Conservation (phyloP, 1,140 invertebrate genomes). For the Chironomus tepperi region DNA sequence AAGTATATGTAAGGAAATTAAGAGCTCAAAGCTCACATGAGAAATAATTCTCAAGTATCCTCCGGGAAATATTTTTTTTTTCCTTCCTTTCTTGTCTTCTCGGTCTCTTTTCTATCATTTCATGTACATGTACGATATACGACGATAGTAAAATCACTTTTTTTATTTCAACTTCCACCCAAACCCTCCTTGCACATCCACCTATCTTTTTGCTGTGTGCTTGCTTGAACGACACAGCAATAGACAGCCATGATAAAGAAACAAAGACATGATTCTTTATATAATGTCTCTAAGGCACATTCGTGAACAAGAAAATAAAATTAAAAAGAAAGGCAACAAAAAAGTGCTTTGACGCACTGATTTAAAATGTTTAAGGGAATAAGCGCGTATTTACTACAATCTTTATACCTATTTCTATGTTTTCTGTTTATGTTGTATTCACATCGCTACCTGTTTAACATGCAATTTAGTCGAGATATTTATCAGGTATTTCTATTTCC, state of each 20-base stretch:
- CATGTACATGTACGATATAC: too few relatives aligned
- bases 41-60: background rate
- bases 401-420: too few relatives aligned
- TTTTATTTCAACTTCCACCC: background rate
- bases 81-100: background rate
- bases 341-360: background rate
- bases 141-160: conserved; percentile 19
- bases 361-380: background rate
- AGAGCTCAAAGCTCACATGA: conserved; percentile 23
- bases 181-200: too few relatives aligned
- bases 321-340: background rate
- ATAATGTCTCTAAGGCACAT: background rate
- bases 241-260: background rate
- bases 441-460: too few relatives aligned
- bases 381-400: background rate
- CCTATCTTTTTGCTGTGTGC: background rate
- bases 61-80: conserved; percentile 17
- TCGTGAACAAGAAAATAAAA: conserved; percentile 17
- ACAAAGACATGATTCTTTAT: conserved; percentile 16
- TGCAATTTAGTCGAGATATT: too few relatives aligned
- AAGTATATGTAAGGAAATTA: conserved; percentile 18
- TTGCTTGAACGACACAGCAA: too few relatives aligned
- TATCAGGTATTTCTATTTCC: too few relatives aligned
- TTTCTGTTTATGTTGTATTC: too few relatives aligned
- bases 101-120: background rate